Evolutionary conservation across 2,113 vertebrate genomes (phyloP).

Genomic region (Sinocyclocheilus anshuiensis): DNA sequence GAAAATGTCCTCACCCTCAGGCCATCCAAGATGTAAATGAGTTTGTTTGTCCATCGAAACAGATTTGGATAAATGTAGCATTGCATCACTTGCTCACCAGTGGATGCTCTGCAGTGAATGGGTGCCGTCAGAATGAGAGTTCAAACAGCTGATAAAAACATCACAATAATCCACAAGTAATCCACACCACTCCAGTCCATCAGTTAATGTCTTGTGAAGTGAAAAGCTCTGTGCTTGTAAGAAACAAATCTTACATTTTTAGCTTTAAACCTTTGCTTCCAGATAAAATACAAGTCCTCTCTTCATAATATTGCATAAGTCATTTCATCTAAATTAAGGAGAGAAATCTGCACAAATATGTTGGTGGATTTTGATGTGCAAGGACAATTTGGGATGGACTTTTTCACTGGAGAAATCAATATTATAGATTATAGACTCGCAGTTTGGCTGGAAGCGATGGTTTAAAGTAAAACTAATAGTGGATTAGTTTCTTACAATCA

Average conservation of each 20-base stretch:
- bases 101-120: background rate
- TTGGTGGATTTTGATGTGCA: background rate
- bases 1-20: too few relatives aligned
- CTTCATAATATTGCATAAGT: background rate
- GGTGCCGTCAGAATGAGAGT: background rate
- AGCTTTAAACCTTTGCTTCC: background rate
- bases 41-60: background rate
- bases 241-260: background rate
- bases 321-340: background rate
- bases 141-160: background rate
- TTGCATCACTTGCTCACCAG: background rate
- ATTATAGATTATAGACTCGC: background rate
- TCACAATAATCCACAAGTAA: background rate
- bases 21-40: background rate
- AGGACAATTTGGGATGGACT: background rate
- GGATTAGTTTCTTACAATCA: background rate
- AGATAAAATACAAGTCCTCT: background rate
- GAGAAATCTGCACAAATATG: background rate
- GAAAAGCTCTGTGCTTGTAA: background rate
- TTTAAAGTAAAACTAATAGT: background rate
- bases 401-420: background rate
- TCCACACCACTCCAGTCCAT: background rate
- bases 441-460: background rate
- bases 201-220: background rate
- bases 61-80: background rate